Base-by-base conservation (phyloP, 2,113 vertebrate genomes). In the Podiceps cristatus region DNA sequence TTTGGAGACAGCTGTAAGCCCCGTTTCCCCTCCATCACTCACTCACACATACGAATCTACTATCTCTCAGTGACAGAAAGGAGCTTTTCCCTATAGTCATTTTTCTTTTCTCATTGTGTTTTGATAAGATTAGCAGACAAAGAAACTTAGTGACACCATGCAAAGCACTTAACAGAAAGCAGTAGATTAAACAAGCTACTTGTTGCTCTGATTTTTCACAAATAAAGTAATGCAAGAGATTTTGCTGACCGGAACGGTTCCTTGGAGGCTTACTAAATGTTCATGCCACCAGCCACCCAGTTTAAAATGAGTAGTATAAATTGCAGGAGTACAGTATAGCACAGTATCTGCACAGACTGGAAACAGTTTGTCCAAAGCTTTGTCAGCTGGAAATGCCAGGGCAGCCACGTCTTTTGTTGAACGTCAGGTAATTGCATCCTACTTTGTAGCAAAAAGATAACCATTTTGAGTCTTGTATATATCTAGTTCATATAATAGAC, bases 101-200 rank as follows among this genome's bases (percentile, higher is more conserved):
- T 95, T 96, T 96, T 93, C 59, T 80, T n/a, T 73, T 94, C 35
- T 89, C 45, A 16, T 27, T 82, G 50, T 90, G 58, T 86, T 96
- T 93, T 72, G 73, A 66, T 96, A 88, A 86, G 74, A 85, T 95
- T 78, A 66, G 25, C 62, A 82, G 81, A 47, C 62, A 72, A 79
- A 93, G 76, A 89, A 95, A 90, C 42, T 85, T 87, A 22, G 62
- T 88, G 71, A 66, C 50, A 59, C 74, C 45, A 40, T 64, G 47
- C 37, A 90, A 91, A 91, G 23, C 45, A 33, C 77, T 93, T 94
- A 85, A 37, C 66, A 73, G 45, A 87, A 94, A 72, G 24, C 31
- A 69, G 23, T 53, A 78, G 50, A 85, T 86, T 81, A 86, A 92
- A 82, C 31, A 76, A 85, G 37, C 31, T 79, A 50, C 85, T 88